phyloP scores from a whole-genome alignment of 1,140 invertebrate genomes.

The Helicoverpa armigera region DNA sequence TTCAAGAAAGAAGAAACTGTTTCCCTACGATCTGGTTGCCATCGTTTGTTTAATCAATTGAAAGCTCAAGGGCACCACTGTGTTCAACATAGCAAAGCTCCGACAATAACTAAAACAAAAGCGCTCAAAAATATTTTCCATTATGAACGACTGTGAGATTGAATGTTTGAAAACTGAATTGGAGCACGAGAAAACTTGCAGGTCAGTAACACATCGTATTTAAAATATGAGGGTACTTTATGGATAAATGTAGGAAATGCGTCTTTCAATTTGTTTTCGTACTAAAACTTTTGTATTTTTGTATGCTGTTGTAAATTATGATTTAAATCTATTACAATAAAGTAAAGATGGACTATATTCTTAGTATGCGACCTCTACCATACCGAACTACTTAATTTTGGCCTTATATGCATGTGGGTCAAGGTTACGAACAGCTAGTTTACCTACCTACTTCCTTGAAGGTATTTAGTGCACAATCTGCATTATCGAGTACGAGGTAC shows the following conservation, averaged over 20 bases:
- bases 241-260: not conserved
- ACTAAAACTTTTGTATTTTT: not conserved
- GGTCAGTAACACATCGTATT: conserved; percentile 61
- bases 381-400: conserved; percentile 23
- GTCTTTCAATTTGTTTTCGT: not conserved
- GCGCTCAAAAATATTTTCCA: not conserved
- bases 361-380: not conserved
- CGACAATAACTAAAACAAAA: conserved; percentile 1
- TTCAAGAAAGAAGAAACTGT: not conserved
- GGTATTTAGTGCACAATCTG: not conserved
- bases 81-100: conserved; percentile 4
- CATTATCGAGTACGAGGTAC: no score
- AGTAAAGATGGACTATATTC: not conserved
- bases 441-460: not conserved
- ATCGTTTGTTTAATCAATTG: conserved; percentile 52
- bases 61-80: conserved; percentile 38
- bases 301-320: not conserved
- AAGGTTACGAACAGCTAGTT: conserved; percentile 9
- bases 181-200: conserved; percentile 84
- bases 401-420: conserved; percentile 15
- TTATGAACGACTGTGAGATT: conserved; percentile 82
- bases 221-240: not conserved
- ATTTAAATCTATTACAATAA: not conserved
- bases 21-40: conserved; percentile 9
- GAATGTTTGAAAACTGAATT: conserved; percentile 82